phyloP scores from a whole-genome alignment of 2,888 invertebrate genomes.

The Melanostoma scalare region DNA sequence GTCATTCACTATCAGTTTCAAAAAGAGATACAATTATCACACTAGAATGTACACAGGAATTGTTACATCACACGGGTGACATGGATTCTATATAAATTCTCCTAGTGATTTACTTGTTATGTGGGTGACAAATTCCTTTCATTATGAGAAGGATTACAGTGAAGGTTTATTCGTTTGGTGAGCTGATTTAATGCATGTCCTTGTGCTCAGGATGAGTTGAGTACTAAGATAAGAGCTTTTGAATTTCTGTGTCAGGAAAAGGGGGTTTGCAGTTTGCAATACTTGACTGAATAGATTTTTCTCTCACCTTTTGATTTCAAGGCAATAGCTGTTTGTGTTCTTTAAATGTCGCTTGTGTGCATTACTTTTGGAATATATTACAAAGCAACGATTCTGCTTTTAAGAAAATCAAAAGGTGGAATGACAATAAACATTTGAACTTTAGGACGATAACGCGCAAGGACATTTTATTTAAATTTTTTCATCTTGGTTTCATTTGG shows the following conservation, averaged over 20 bases:
- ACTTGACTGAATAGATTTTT: no score
- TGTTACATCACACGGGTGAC: conserved; percentile 22
- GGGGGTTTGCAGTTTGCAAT: no score
- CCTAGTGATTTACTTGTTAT: conserved; percentile 3
- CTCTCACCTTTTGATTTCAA: no score
- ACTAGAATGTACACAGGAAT: conserved; percentile 12
- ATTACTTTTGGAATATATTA: no score
- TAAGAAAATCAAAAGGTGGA: no score
- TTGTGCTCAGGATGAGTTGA: conserved; percentile 9
- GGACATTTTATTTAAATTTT: no score
- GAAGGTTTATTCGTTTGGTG: conserved; percentile 24
- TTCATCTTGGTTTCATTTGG: no score
- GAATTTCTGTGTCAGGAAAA: neutral
- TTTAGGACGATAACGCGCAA: no score
- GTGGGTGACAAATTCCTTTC: conserved; percentile 12
- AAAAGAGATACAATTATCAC: conserved; percentile 34
- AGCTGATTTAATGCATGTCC: conserved; percentile 10
- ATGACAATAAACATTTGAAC: no score
- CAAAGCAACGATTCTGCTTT: no score
- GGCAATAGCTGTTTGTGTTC: no score
- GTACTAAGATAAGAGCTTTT: neutral
- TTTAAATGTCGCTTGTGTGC: no score
- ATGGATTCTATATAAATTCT: conserved; percentile 8
- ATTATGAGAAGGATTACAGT: conserved; percentile 16
- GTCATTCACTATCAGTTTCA: conserved; percentile 12